phyloP scores from a whole-genome alignment of 2,888 invertebrate genomes.

The Microplitis deprimator region DNA sequence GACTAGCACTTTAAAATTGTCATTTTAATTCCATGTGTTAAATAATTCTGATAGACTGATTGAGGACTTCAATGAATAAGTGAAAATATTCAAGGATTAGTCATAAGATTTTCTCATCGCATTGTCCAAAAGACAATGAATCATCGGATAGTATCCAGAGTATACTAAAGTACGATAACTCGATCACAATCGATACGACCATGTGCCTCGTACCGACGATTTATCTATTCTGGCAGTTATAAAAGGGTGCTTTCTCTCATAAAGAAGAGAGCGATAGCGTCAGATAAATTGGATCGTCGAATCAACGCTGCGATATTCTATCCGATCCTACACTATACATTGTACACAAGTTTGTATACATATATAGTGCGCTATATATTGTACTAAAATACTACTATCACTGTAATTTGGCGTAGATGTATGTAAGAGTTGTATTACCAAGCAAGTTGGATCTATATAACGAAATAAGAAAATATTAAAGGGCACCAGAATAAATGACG shows the following conservation, averaged over 20 bases:
- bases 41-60: not conserved
- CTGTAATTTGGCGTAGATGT: constrained; percentile 1
- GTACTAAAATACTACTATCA: constrained; percentile 4
- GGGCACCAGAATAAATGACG: constrained; percentile 58
- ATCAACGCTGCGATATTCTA: constrained; percentile 20
- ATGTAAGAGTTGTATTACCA: constrained; percentile 4
- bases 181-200: not conserved
- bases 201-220: not conserved
- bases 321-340: not conserved
- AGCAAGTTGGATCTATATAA: constrained; percentile 19
- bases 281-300: constrained; percentile 12
- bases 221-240: constrained; percentile 10
- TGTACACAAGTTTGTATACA: no score
- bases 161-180: not conserved
- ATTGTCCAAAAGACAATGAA: not conserved
- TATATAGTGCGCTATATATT: no score
- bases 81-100: not conserved
- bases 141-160: not conserved
- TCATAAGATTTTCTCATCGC: not conserved
- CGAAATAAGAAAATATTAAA: constrained; percentile 50
- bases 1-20: not conserved
- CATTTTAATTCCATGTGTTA: not conserved
- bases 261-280: not conserved
- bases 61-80: not conserved
- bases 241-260: constrained; percentile 3